Conservation (phyloP, 2,888 invertebrate species). For the Tetrapedia diversipes region DNA sequence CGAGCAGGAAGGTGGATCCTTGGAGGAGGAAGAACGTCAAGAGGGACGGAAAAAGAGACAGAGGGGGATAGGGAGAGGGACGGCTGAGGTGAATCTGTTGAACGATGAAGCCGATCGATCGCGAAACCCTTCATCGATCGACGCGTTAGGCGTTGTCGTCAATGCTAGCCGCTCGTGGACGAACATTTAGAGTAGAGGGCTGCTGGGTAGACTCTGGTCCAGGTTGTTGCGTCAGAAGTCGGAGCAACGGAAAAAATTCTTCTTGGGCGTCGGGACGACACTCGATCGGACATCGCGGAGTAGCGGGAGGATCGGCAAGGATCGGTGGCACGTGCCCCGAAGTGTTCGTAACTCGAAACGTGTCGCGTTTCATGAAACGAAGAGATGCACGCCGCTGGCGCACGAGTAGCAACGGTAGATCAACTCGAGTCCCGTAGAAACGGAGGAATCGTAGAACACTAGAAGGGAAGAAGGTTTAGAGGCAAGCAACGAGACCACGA, state of each 20-base stretch:
- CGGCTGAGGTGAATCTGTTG: slow-evolving; percentile 41
- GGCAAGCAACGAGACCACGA: slow-evolving; percentile 14
- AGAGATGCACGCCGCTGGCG: not conserved
- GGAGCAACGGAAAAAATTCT: not conserved
- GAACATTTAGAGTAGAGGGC: slow-evolving; percentile 59
- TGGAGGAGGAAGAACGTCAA: not conserved
- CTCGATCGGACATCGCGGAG: not conserved
- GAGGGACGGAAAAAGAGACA: not conserved
- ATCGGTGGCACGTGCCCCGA: slow-evolving; percentile 3
- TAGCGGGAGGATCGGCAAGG: slow-evolving; percentile 1
- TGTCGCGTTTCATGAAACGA: no score
- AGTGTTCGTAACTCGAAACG: not conserved
- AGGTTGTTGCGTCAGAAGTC: slow-evolving; percentile 22
- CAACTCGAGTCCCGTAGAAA: not conserved
- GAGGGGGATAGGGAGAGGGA: not conserved
- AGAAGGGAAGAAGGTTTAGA: not conserved
- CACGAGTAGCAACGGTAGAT: not conserved
- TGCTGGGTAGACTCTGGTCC: slow-evolving; percentile 6
- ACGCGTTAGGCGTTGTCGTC: slow-evolving; percentile 54
- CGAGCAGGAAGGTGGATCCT: slow-evolving; percentile 37
- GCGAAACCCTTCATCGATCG: slow-evolving; percentile 29
- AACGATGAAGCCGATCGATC: slow-evolving; percentile 35
- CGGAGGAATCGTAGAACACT: slow-evolving; percentile 2
- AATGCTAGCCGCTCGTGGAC: slow-evolving; percentile 53
- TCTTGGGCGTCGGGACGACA: not conserved